Conservation (phyloP, 2,113 vertebrate genomes). For the Excalfactoria chinensis region DNA sequence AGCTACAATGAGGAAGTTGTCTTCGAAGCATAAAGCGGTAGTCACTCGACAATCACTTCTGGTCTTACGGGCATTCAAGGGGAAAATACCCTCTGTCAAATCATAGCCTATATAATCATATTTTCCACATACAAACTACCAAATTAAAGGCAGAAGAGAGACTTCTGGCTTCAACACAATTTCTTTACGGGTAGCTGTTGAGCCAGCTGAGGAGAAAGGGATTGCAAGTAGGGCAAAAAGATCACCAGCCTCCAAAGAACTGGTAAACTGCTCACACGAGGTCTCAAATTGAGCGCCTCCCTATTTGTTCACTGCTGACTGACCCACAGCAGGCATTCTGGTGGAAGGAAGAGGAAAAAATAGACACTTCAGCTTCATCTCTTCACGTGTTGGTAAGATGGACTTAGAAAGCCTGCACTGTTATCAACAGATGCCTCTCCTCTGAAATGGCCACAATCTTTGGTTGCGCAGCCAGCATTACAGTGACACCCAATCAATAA, state of each 20-base stretch:
- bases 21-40: constrained; percentile 36
- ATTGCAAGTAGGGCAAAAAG: background rate
- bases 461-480: background rate
- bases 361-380: background rate
- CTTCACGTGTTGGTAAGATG: background rate
- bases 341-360: background rate
- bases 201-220: constrained; percentile 10
- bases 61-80: background rate
- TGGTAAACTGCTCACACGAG: background rate
- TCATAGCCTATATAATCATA: background rate
- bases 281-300: background rate
- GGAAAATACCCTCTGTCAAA: constrained; percentile 13
- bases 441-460: background rate
- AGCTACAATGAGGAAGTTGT: constrained; percentile 18
- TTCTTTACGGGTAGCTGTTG: background rate
- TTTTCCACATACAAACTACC: background rate
- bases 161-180: background rate
- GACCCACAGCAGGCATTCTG: background rate
- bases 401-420: background rate
- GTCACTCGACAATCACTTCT: background rate
- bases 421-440: background rate
- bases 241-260: background rate
- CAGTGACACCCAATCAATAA: constrained; percentile 9
- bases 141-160: constrained; percentile 37
- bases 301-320: background rate